Conservation (phyloP, 2,797 vertebrate species). For the Cephalopachus bancanus region DNA sequence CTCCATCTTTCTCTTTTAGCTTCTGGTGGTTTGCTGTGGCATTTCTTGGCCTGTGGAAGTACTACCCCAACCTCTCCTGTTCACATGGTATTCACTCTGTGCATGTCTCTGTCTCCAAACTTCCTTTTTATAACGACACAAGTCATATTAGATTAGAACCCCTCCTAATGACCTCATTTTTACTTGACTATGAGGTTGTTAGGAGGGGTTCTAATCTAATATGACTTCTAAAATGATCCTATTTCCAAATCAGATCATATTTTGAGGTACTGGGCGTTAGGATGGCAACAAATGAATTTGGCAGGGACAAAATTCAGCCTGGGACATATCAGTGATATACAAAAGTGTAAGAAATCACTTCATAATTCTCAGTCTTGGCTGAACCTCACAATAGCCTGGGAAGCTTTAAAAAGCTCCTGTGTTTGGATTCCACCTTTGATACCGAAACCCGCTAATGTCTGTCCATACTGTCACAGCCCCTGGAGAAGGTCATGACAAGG, state of each 20-base stretch:
- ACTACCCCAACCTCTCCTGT: not conserved
- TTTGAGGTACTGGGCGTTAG: not conserved
- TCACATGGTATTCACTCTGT: not conserved
- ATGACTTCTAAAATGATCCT: not conserved
- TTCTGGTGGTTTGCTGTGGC: not conserved
- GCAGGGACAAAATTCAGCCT: not conserved
- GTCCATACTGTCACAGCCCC: too few species aligned
- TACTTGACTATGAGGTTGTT: not conserved
- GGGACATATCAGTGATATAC: not conserved
- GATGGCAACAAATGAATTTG: not conserved
- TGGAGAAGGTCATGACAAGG: too few species aligned
- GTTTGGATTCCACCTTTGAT: not conserved
- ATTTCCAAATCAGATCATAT: not conserved
- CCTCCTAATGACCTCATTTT: not conserved
- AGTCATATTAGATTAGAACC: not conserved
- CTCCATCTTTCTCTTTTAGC: accelerated
- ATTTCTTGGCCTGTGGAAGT: not conserved
- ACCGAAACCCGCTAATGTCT: too few species aligned
- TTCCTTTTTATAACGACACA: not conserved
- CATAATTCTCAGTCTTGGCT: not conserved
- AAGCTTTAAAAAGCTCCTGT: not conserved
- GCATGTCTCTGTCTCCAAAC: not conserved
- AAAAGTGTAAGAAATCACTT: not conserved
- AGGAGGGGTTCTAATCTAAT: too few species aligned
- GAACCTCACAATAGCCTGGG: not conserved